Percentiles rank a stretch among this genome's conserved stretches.
Evolutionary conservation across 1,140 invertebrate genomes (phyloP).

Genomic region (Aporrectodea caliginosa): DNA sequence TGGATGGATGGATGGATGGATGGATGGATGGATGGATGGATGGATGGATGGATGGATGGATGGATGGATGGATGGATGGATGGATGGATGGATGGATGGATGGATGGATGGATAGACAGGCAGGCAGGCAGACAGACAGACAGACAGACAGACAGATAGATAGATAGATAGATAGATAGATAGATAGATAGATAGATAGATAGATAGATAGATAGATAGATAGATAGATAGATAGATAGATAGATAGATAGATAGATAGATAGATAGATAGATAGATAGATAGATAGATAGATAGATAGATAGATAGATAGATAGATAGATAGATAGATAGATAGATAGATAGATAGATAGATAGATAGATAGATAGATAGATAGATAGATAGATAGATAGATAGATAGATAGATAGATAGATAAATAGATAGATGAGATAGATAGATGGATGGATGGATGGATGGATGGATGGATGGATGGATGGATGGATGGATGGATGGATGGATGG

Average conservation of each 20-base stretch:
- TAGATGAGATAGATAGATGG: too few relatives aligned
- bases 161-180: background rate
- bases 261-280: background rate
- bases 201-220: background rate
- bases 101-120: too few relatives aligned
- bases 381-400: background rate
- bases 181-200: background rate
- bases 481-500: background rate
- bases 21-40: too few relatives aligned
- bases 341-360: background rate
- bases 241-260: background rate
- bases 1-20: too few relatives aligned
- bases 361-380: background rate
- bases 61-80: background rate
- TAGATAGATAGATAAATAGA: too few relatives aligned
- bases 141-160: too few relatives aligned
- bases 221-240: background rate
- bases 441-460: background rate
- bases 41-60: background rate
- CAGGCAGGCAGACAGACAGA: too few relatives aligned
- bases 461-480: background rate
- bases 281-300: background rate
- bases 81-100: background rate
- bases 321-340: background rate
- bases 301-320: background rate